Conservation (phyloP, 2,113 vertebrate genomes). For the Amblyopsis rosae region DNA sequence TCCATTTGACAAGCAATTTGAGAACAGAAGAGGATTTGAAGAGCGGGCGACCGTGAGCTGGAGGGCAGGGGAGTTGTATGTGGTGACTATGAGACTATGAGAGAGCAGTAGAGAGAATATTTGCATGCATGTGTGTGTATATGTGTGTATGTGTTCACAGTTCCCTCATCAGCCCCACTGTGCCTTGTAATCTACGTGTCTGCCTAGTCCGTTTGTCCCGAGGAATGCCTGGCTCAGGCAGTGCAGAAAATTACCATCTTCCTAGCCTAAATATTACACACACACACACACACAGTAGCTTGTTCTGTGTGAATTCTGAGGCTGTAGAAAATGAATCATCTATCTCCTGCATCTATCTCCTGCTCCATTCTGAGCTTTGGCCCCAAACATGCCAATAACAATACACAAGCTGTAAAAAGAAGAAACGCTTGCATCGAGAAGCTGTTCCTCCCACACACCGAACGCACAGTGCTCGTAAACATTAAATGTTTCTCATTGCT, state of each 20-base stretch:
- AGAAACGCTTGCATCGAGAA: too few relatives aligned
- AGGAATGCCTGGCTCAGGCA: constrained; percentile 64
- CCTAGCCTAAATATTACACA: constrained; percentile 52
- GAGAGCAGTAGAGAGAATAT: constrained; percentile 17
- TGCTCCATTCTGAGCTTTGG: constrained; percentile 12
- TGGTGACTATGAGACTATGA: constrained; percentile 31
- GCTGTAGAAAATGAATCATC: constrained; percentile 55
- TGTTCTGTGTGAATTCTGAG: constrained; percentile 50
- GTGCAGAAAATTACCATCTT: constrained; percentile 65
- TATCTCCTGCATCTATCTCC: constrained; percentile 34
- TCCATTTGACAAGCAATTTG: constrained; percentile 74
- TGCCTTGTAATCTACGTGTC: constrained; percentile 64
- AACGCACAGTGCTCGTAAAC: too few relatives aligned
- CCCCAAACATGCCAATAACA: constrained; percentile 5
- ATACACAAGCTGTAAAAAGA: background rate
- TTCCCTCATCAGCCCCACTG: constrained; percentile 60
- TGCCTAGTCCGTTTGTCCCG: constrained; percentile 59
- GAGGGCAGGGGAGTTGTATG: constrained; percentile 51
- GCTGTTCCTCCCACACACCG: constrained; percentile 1
- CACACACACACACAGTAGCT: constrained; percentile 28
- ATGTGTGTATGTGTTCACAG: background rate
- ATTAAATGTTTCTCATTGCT: background rate
- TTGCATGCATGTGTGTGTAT: constrained; percentile 10
- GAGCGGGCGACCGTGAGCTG: constrained; percentile 38
- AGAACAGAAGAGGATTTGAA: constrained; percentile 57